A percentile compares a stretch with the other conserved stretches of the same genome.
phyloP scores from a whole-genome alignment of 2,888 invertebrate species.

The Pollenia labialis region DNA sequence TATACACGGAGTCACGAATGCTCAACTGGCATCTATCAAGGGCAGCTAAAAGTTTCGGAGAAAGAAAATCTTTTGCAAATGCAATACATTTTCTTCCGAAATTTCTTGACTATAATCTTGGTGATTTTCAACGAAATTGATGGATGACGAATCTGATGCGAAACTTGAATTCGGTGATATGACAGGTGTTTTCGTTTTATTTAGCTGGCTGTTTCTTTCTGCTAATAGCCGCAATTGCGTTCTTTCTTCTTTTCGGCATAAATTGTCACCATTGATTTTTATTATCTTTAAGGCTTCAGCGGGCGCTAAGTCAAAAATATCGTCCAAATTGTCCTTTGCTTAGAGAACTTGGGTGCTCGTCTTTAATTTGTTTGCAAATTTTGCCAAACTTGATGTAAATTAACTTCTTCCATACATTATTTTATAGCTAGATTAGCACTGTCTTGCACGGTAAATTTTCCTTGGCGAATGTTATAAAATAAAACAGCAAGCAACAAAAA shows the following conservation, averaged over 20 bases:
- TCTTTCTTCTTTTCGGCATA: constrained; percentile 22
- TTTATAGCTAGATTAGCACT: constrained; percentile 16
- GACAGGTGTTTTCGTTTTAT: constrained; percentile 13
- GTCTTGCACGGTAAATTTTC: not conserved
- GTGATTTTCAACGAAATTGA: constrained; percentile 25
- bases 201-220: constrained; percentile 41
- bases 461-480: no score
- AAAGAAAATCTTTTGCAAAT: constrained; percentile 35
- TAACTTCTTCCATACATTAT: constrained; percentile 37
- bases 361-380: constrained; percentile 39
- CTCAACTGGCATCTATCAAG: no score
- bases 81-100: constrained; percentile 24
- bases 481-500: no score
- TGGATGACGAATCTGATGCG: not conserved
- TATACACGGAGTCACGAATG: constrained; percentile 40
- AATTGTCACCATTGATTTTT: not conserved
- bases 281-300: not conserved
- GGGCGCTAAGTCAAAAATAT: constrained; percentile 19
- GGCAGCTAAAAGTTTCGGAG: no score
- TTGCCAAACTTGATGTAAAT: constrained; percentile 33
- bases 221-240: constrained; percentile 34
- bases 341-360: not conserved
- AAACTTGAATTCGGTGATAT: constrained; percentile 20
- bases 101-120: not conserved
- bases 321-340: constrained; percentile 27